These are phyloP conservation scores for Nesogale talazaci DNA, from an alignment of 2,113 vertebrate genomes.

Conservation along the genomic window DNA sequence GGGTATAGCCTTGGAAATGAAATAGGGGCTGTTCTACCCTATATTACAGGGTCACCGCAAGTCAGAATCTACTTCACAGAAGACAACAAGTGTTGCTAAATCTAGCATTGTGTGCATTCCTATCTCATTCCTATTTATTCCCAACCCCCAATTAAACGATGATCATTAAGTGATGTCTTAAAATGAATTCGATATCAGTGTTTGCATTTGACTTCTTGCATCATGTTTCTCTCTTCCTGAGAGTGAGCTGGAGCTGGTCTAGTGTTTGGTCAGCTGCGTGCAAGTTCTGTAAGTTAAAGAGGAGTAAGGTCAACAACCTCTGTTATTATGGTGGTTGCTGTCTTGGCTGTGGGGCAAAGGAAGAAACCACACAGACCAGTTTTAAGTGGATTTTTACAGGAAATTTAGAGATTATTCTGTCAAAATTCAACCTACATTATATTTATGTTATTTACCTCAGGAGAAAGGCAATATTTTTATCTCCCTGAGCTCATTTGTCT, in stretches of 20 bases:
- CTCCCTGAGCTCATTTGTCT: background rate
- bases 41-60: background rate
- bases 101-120: background rate
- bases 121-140: background rate
- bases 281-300: background rate
- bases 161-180: background rate
- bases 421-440: constrained; percentile 42
- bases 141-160: background rate
- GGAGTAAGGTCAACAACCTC: background rate
- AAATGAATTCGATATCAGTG: background rate
- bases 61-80: background rate
- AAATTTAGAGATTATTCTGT: constrained; percentile 41
- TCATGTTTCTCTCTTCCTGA: background rate
- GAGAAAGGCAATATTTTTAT: background rate
- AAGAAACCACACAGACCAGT: background rate
- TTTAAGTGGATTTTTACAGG: constrained; percentile 52
- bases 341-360: background rate
- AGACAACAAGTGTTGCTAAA: background rate
- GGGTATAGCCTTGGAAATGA: too few relatives aligned
- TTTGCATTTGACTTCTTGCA: background rate
- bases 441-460: constrained; percentile 17
- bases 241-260: background rate
- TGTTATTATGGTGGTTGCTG: background rate
- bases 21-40: too few relatives aligned
- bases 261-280: background rate